These are phyloP conservation scores for Petrosia ficiformis DNA, from an alignment of 37 sponge, comb jelly and placozoan genomes.

Conservation along the genomic window DNA sequence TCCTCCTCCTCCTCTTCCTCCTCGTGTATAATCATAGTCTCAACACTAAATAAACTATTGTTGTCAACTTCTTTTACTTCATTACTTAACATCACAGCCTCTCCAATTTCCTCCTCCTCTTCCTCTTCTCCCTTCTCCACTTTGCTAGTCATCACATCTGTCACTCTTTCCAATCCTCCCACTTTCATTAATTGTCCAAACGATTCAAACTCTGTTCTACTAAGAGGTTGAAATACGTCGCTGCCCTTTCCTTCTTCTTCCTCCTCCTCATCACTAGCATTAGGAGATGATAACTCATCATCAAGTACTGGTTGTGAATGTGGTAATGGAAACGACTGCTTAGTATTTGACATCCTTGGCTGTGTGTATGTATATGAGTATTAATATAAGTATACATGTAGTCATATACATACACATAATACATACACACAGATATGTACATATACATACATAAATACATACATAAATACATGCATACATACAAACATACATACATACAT, in stretches of 20 bases:
- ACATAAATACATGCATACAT: too few relatives aligned
- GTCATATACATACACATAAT: too few relatives aligned
- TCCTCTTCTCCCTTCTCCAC: neutral
- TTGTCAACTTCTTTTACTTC: neutral
- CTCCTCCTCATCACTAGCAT: neutral
- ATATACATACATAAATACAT: too few relatives aligned
- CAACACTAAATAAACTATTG: neutral
- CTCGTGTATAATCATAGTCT: neutral
- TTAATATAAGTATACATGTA: too few relatives aligned
- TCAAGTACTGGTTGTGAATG: slow-evolving; percentile 1
- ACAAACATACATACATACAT: too few relatives aligned
- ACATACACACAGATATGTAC: too few relatives aligned
- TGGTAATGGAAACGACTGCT: slow-evolving; percentile 26
- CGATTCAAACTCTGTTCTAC: neutral
- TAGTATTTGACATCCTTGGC: slow-evolving; percentile 2
- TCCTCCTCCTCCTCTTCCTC: neutral
- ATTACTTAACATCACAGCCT: neutral
- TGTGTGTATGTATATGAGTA: too few relatives aligned
- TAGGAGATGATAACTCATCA: slow-evolving; percentile 19
- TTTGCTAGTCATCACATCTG: neutral
- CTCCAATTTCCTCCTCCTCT: neutral
- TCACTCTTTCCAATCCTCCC: neutral
- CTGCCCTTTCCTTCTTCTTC: slow-evolving; percentile 1
- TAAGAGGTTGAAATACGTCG: slow-evolving; percentile 2
- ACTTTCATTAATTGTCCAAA: neutral